These are phyloP conservation scores for Pteronotus mesoamericanus DNA, from an alignment of 2,797 vertebrate genomes.

Conservation along the genomic window DNA sequence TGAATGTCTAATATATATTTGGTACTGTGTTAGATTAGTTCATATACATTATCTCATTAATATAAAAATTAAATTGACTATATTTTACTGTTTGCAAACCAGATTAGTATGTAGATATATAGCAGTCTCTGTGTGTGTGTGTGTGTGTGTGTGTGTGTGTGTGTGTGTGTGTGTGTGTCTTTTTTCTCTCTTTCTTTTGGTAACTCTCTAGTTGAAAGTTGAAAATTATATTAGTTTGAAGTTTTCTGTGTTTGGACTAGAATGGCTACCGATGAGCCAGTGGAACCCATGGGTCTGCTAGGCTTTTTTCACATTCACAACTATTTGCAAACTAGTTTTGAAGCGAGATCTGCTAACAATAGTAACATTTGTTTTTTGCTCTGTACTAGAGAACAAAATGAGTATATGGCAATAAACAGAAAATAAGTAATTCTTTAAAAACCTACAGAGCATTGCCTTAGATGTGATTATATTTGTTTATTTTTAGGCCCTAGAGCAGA, in stretches of 20 bases:
- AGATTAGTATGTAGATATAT: conserved; percentile 18
- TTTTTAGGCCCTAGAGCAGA: neutral
- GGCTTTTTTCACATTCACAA: conserved; percentile 24
- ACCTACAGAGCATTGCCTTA: neutral
- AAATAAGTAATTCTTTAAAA: neutral
- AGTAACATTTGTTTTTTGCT: conserved; percentile 15
- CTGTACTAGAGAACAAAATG: neutral
- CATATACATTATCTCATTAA: neutral
- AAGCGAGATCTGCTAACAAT: conserved; percentile 52
- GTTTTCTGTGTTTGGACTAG: conserved; percentile 42
- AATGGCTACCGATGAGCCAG: neutral
- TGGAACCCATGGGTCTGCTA: neutral
- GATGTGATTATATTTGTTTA: conserved; percentile 24
- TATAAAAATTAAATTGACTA: conserved; percentile 21
- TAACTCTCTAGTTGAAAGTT: conserved; percentile 6
- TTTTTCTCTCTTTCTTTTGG: neutral
- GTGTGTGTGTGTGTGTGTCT: neutral
- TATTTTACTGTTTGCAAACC: conserved; percentile 17
- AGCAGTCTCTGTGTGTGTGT: neutral
- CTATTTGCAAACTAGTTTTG: conserved; percentile 50
- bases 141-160: neutral
- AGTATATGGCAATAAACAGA: neutral
- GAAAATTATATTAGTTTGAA: conserved; percentile 30
- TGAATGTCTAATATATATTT: neutral
- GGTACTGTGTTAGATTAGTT: neutral